Base-by-base conservation (phyloP, 2,888 invertebrate genomes). In the Phania funesta region DNA sequence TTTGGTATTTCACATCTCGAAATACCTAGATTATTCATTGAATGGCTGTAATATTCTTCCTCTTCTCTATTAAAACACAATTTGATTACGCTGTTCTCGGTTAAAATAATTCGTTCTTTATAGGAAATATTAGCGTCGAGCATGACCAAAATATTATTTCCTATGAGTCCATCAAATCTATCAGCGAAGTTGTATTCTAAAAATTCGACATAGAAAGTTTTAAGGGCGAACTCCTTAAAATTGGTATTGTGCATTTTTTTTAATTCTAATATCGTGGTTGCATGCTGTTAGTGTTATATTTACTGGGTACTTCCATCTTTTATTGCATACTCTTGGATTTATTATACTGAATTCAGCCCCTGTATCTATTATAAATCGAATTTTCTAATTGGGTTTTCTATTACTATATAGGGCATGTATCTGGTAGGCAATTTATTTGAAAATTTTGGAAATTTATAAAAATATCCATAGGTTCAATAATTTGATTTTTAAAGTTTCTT, bases 131-230 rank as follows among this genome's bases (percentile, higher is more conserved):
- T 29, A 29, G 29, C 29, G 29, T 29, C 6, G 6, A 29, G 29
- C 4, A 3, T 29, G 29, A 29, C 29, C 29, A 29, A 29, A 29
- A 29, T 29, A 41, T 70, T 77, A 26, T 70, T 71, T 13, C 48
- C 50, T 44, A 78, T 65, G 7, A 65, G 18, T 3, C n/a, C n/a
- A n/a, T n/a, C n/a, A n/a, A n/a, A n/a, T n/a, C n/a, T n/a, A n/a
- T n/a, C n/a, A n/a, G n/a, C n/a, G n/a, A n/a, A n/a, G n/a, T n/a
- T n/a, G n/a, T n/a, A n/a, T n/a, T n/a, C n/a, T n/a, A n/a, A n/a
- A 29, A 73, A 73, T 26, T 73, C 38, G 11, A 60, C 73, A 26
- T 48, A 60, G 35, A 32, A n/a, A n/a, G n/a, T n/a, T n/a, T n/a
- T n/a, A n/a, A n/a, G n/a, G 35, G 18, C 46, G 50, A 62, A 62